Evolutionary conservation across 30 jellyfish, hydroid and myxozoan species (phyloP), one percentile per base, ranked within the genome.

Genomic region (Phacellophora camtschatica): DNA sequence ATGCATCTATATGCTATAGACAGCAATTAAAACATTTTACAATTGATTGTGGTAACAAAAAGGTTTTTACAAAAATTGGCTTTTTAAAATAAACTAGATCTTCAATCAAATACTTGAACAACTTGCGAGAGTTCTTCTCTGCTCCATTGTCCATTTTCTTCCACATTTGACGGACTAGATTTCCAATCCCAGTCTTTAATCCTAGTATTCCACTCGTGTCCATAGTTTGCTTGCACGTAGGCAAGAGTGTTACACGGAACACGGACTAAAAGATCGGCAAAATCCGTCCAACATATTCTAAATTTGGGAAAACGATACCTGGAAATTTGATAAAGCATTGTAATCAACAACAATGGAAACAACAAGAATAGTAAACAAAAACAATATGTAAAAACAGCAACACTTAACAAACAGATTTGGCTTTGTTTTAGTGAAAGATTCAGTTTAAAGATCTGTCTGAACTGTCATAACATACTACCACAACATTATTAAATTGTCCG

Each of bases 121-220:
- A 90, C 97, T 27, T 82, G 24, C 28, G 75, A 11, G 54, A 71
- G 23, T 62, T 86, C 98, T 20, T 62, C 82, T 49, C 68, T 56
- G 0, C 97, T 88, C 98, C 98, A 92, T 45, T 37, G 88, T 0
- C 98, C 98, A 59, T 92, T 92, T 42, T 63, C 92, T 31, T 66
- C 54, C 16, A 92, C 98, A 66, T 92, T 92, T 28, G 98, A 68
- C 9, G 98, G 98, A 51, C 98, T 92, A 37, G 78, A 64, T 78
- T 92, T 92, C 98, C 98, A 92, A 48, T 92, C 98, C 98, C 98
- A 92, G 1, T 74, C 84, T 54, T 92, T 86, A 3, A 92, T 62
- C 51, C 55, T 62, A 15, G 22, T 28, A 48, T 67, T 55, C 98
- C 98, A 92, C 56, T 33, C 34, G 7, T 23, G 49, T 11, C 98